Base-by-base conservation (phyloP, 2,113 vertebrate species). In the Okapia johnstoni region DNA sequence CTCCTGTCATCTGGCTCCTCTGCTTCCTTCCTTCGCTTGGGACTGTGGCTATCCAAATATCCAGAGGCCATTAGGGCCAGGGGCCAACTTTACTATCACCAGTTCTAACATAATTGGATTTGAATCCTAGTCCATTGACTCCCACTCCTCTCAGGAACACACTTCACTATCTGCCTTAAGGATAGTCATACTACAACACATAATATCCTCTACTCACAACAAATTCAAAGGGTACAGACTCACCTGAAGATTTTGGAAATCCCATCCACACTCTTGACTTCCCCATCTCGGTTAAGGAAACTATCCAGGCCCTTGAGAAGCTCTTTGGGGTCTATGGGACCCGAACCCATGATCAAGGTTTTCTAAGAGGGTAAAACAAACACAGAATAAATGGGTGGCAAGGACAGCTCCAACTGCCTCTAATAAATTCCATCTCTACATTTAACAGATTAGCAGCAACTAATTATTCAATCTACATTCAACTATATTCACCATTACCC, bases 221-320 rank as follows among this genome's bases (percentile, higher is more conserved):
- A 19, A 85, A 54, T 21, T n/a, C 12, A 19, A 9, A 92, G 7
- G 7, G 30, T 9, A 19, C 4, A 88, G 12, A 98, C 98, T 98
- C 96, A 99, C 99, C 99, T 99, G 97, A 99, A 99, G 84, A 99
- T 99, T 80, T 99, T 99, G 52, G 99, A 98, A 94, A 99, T 99
- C 79, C 99, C 99, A 60, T 99, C 99, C 80, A 99, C 98, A 97
- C 99, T 99, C 96, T 99, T 99, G 23, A 99, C 99, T 97, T 99
- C 99, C 70, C 99, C 99, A 98, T 99, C 99, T 36, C 99, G 99
- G 52, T 99, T 99, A 86, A 99, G 98, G 50, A 99, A 99, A 89
- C 98, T 98, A 90, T 99, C 99, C 91, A 99, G 98, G 43, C 99
- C 99, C 97, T 99, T 99, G 63, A 99, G 98, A 58, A 99, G 99